Evolutionary conservation across 2,113 vertebrate genomes (phyloP).

Genomic region (Panthera leo): DNA sequence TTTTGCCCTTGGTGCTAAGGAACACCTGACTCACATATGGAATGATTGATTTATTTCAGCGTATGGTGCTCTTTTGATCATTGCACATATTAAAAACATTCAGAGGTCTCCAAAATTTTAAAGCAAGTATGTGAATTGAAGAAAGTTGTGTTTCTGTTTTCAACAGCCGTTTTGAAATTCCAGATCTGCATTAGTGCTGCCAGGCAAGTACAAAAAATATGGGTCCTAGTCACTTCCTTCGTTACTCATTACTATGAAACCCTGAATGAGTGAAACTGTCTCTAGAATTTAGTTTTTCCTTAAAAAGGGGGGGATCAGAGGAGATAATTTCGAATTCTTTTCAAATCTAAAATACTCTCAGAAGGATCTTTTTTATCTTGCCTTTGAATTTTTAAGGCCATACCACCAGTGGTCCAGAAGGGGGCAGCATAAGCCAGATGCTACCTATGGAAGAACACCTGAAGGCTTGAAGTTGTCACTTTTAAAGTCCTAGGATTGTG

Average conservation of each 20-base stretch:
- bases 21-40: background rate
- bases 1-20: background rate
- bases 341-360: background rate
- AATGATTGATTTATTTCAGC: no score
- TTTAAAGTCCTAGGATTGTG: background rate
- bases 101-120: background rate
- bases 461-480: background rate
- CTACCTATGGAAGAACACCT: background rate
- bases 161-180: background rate
- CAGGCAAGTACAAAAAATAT: background rate
- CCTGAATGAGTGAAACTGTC: background rate
- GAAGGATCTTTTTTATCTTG: background rate
- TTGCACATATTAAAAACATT: background rate
- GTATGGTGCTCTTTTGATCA: background rate
- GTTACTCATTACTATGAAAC: background rate
- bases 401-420: background rate
- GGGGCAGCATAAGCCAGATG: slow-evolving; percentile 34
- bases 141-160: background rate
- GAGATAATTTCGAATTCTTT: background rate
- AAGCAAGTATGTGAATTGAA: background rate
- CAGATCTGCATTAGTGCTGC: background rate
- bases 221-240: background rate
- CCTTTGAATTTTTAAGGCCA: background rate
- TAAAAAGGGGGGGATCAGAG: background rate
- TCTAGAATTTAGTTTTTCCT: background rate